A percentile compares a stretch with the other conserved stretches of the same genome.
These are phyloP conservation scores for Cladopsammia gracilis DNA, from an alignment of 64 coral and sea anemone genomes.

Conservation along the genomic window DNA sequence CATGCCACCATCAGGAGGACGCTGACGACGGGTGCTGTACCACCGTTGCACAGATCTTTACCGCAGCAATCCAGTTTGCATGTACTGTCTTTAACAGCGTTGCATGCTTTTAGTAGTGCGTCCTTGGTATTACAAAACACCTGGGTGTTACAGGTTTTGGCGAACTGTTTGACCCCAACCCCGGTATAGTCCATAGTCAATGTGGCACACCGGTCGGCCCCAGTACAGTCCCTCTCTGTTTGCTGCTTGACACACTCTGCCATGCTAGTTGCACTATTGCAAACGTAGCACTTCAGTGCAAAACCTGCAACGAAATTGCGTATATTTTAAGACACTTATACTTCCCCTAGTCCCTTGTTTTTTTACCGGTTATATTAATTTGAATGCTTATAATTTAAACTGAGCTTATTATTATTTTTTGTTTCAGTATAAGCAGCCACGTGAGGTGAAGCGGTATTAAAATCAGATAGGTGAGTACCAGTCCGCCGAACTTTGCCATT, in stretches of 20 bases:
- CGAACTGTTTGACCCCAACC: not conserved
- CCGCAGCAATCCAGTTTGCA: not conserved
- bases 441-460: too few relatives aligned
- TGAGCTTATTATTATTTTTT: too few relatives aligned
- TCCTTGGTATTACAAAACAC: not conserved
- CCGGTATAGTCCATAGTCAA: too few relatives aligned
- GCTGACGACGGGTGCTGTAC: not conserved
- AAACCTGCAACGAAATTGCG: not conserved
- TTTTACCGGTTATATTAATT: too few relatives aligned
- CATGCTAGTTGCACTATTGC: not conserved
- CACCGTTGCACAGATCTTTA: conserved; percentile 3
- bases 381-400: too few relatives aligned
- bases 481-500: too few relatives aligned
- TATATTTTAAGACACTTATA: too few relatives aligned
- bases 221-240: not conserved
- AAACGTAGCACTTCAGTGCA: not conserved
- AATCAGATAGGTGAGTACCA: too few relatives aligned
- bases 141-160: not conserved
- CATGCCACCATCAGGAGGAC: conserved; percentile 10
- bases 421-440: too few relatives aligned
- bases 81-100: not conserved
- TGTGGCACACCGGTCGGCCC: not conserved
- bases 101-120: not conserved
- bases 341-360: too few relatives aligned
- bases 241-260: not conserved